These are phyloP conservation scores for Gopherus flavomarginatus DNA, from an alignment of 2,113 vertebrate species.

Conservation along the genomic window DNA sequence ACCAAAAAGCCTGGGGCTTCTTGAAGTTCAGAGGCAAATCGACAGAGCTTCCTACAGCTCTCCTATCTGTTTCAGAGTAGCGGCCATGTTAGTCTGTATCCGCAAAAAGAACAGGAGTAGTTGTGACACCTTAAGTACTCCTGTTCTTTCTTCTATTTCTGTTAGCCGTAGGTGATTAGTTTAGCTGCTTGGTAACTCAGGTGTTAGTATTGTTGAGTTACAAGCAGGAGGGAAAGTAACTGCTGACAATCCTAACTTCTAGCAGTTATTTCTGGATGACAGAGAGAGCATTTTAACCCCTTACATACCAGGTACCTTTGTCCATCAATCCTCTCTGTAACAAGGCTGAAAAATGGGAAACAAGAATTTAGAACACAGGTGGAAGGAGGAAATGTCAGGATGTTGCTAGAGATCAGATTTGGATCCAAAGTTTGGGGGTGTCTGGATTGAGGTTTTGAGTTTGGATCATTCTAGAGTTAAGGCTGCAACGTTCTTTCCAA, in stretches of 20 bases:
- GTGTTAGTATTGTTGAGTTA: background rate
- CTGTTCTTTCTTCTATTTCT: background rate
- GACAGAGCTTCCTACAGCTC: background rate
- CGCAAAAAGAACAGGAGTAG: too few relatives aligned
- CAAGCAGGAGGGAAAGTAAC: background rate
- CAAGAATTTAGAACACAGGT: background rate
- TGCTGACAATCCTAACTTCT: background rate
- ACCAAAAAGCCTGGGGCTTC: background rate
- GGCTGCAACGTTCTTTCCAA: background rate
- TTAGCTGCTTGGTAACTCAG: background rate
- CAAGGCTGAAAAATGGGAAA: background rate
- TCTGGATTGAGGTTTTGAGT: background rate
- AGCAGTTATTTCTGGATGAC: background rate
- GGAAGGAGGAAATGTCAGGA: background rate
- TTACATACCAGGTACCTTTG: accelerated
- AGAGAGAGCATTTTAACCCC: background rate
- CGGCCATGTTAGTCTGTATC: too few relatives aligned
- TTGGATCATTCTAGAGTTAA: background rate
- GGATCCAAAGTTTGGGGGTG: background rate
- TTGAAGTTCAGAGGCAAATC: background rate
- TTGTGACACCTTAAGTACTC: too few relatives aligned
- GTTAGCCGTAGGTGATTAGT: background rate
- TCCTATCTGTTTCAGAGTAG: background rate
- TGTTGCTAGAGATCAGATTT: background rate
- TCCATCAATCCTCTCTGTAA: background rate